Evolutionary conservation across 2,888 invertebrate genomes (phyloP), one percentile per base, ranked within the genome.

Genomic region (Hirtodrosophila duncani): DNA sequence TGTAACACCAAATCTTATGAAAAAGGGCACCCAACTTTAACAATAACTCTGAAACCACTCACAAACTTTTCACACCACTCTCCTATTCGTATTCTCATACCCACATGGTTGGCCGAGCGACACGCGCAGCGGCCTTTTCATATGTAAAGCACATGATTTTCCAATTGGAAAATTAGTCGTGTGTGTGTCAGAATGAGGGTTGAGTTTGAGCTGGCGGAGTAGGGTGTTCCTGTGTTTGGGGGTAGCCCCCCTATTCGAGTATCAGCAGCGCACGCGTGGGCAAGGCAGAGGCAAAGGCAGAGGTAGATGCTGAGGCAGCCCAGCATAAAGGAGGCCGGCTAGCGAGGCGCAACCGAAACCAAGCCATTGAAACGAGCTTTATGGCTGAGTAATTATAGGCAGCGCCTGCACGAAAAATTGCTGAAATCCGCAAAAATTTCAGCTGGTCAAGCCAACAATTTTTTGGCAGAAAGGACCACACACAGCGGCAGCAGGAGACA

Each of bases 121-220:
- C 72, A 72, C 80, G 72, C 72, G 72, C 72, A 72, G 80, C 75
- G 63, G 65, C 36, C 65, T 60, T 67, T 67, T 64, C 78, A 60
- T 81, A 75, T 75, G 75, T 75, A 75, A 75, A 75, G 79, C 70
- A 81, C 81, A 79, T 74, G 75, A 80, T 72, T 81, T 81, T 78
- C 75, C 75, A 81, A 75, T 75, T 81, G 75, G 75, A 78, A 75
- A 75, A 75, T 75, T 81, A 81, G 81, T 81, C 70, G 51, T 61
- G 58, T 77, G 71, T 75, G 36, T 53, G 37, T 39, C 29, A 44
- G 45, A 26, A 13, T 36, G 31, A 34, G 45, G 21, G 38, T 45
- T 17, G 18, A 33, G 26, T 31, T n/a, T 11, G 9, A 11, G 34
- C 8, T 6, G 41, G 21, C 13, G 26, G 9, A 3, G 30, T 23